phyloP scores from a whole-genome alignment of 2,113 vertebrate genomes.

The Eretmochelys imbricata region DNA sequence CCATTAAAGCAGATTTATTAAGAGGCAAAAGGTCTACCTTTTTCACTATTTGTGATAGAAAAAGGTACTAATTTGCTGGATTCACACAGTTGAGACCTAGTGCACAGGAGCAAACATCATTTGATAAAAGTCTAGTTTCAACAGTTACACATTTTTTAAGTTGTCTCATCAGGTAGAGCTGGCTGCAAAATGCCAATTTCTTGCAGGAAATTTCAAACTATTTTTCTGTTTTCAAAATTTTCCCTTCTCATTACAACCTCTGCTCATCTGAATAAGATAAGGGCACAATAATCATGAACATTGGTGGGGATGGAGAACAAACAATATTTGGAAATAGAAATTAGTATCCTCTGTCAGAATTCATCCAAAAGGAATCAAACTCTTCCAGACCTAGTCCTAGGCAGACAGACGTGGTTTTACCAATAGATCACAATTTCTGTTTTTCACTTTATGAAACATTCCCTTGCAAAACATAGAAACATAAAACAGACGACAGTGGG shows the following conservation, averaged over 20 bases:
- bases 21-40: neutral
- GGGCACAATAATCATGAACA: neutral
- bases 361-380: slow-evolving; percentile 27
- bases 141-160: neutral
- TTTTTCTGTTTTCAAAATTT: neutral
- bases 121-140: neutral
- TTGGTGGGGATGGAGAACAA: neutral
- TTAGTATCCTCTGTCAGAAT: neutral
- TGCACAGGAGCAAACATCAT: neutral
- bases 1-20: neutral
- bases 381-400: neutral
- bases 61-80: neutral
- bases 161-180: neutral
- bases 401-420: slow-evolving; percentile 4
- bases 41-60: neutral
- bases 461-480: slow-evolving; percentile 26
- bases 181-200: neutral
- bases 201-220: neutral
- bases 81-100: neutral
- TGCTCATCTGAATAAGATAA: neutral
- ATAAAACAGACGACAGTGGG: slow-evolving; percentile 25
- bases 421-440: slow-evolving; percentile 34
- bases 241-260: neutral
- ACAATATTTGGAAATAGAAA: neutral
- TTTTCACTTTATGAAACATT: slow-evolving; percentile 4